Evolutionary conservation across 2,797 vertebrate genomes (phyloP).

Genomic region (Coreius guichenoti): DNA sequence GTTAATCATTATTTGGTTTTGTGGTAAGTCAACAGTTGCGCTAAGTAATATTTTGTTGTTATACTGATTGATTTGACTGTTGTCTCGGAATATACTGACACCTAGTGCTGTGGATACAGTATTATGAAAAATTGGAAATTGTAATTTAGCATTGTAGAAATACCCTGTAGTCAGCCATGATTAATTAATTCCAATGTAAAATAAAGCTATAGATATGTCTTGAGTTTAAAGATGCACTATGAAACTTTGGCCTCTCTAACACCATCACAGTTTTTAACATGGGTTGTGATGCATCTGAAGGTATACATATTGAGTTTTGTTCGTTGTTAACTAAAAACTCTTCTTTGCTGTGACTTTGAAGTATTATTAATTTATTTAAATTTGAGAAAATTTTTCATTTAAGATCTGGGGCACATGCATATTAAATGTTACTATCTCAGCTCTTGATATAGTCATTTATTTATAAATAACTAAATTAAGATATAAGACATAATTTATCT

Average conservation of each 20-base stretch:
- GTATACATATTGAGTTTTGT: not conserved
- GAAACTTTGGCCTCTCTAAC: not conserved
- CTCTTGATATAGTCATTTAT: conserved; percentile 27
- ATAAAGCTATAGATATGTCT: not conserved
- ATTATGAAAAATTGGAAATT: too few species aligned
- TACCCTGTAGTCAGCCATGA: not conserved
- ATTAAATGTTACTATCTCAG: conserved; percentile 30
- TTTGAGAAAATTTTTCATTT: not conserved
- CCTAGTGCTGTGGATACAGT: not conserved
- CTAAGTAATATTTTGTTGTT: not conserved
- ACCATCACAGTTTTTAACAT: not conserved
- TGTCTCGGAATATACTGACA: not conserved
- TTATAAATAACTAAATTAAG: conserved; percentile 38
- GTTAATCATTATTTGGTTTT: not conserved
- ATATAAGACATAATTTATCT: conserved; percentile 38
- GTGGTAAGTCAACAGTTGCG: not conserved
- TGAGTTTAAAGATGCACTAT: not conserved
- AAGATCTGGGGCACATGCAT: not conserved
- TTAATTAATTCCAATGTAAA: not conserved
- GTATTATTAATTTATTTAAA: not conserved
- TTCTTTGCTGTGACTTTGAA: not conserved
- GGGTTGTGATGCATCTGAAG: not conserved
- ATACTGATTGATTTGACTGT: not conserved
- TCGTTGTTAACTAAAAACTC: not conserved
- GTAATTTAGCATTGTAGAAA: not conserved